Conservation (phyloP, 2,888 invertebrate species). For the Pasiphila rectangulata region DNA sequence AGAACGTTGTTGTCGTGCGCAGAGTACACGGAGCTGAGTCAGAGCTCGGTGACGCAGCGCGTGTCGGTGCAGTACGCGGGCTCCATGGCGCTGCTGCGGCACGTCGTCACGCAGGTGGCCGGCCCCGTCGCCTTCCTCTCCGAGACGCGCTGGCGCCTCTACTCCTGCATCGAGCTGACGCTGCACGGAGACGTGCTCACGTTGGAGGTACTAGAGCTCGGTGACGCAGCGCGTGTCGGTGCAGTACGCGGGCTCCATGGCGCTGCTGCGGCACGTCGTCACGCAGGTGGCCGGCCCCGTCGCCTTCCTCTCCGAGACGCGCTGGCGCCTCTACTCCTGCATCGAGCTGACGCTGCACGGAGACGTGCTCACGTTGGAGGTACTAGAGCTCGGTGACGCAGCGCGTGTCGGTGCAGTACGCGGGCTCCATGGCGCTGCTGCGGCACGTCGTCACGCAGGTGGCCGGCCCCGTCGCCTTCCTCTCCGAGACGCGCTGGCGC, state of each 20-base stretch:
- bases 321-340: constrained; percentile 92
- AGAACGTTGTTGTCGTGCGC: constrained; percentile 20
- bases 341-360: constrained; percentile 92
- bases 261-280: too few relatives aligned
- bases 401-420: too few relatives aligned
- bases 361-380: constrained; percentile 57
- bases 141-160: constrained; percentile 89
- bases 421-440: too few relatives aligned
- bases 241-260: too few relatives aligned
- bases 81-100: constrained; percentile 85
- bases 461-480: too few relatives aligned
- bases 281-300: too few relatives aligned
- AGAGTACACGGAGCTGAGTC: constrained; percentile 98
- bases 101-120: constrained; percentile 89
- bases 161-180: constrained; percentile 90
- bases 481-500: too few relatives aligned
- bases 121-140: constrained; percentile 84
- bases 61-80: constrained; percentile 94
- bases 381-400: too few relatives aligned
- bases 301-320: too few relatives aligned
- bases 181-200: constrained; percentile 91
- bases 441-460: too few relatives aligned
- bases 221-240: too few relatives aligned
- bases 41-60: constrained; percentile 95
- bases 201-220: constrained; percentile 90